These are phyloP conservation scores for Simalia tracyae DNA, from an alignment of 2,797 vertebrate genomes.

Conservation along the genomic window DNA sequence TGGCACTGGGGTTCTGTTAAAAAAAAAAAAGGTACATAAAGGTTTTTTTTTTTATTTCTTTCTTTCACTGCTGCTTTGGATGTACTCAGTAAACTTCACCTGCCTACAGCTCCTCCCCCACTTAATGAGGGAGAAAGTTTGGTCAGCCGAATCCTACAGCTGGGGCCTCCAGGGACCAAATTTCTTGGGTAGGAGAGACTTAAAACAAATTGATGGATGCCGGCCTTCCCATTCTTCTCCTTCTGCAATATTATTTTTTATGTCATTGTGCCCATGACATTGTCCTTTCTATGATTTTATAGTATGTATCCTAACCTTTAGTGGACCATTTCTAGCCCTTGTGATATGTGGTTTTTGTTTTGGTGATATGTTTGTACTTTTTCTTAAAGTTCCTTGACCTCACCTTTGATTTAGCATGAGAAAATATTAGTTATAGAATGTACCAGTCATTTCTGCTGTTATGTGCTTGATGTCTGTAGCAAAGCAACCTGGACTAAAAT, in stretches of 20 bases:
- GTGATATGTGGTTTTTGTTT: slow-evolving; percentile 79
- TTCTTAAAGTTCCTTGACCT: slow-evolving; percentile 77
- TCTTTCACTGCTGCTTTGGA: slow-evolving; percentile 95
- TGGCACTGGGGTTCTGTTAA: slow-evolving; percentile 66
- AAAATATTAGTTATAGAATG: slow-evolving; percentile 72
- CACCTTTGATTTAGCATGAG: slow-evolving; percentile 81
- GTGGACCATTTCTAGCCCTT: slow-evolving; percentile 73
- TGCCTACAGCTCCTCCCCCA: slow-evolving; percentile 97
- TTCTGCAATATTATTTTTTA: slow-evolving; percentile 78
- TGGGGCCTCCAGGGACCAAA: slow-evolving; percentile 98
- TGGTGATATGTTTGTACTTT: slow-evolving; percentile 77
- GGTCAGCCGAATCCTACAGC: slow-evolving; percentile 99
- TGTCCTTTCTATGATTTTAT: slow-evolving; percentile 78
- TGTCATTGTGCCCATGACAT: slow-evolving; percentile 75
- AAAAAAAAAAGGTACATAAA: slow-evolving; percentile 67
- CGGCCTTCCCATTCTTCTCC: slow-evolving; percentile 78
- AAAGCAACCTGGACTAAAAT: slow-evolving; percentile 80
- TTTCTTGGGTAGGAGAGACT: slow-evolving; percentile 98
- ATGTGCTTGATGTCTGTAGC: slow-evolving; percentile 77
- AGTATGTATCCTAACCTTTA: slow-evolving; percentile 72
- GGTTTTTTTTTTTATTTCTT: slow-evolving; percentile 85
- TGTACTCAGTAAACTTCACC: slow-evolving; percentile 98
- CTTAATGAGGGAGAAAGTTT: slow-evolving; percentile 99
- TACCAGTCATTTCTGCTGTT: slow-evolving; percentile 63
- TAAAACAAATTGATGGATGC: slow-evolving; percentile 92